These are phyloP conservation scores for Rattus rattus DNA, from an alignment of 2,113 vertebrate genomes.

Conservation along the genomic window DNA sequence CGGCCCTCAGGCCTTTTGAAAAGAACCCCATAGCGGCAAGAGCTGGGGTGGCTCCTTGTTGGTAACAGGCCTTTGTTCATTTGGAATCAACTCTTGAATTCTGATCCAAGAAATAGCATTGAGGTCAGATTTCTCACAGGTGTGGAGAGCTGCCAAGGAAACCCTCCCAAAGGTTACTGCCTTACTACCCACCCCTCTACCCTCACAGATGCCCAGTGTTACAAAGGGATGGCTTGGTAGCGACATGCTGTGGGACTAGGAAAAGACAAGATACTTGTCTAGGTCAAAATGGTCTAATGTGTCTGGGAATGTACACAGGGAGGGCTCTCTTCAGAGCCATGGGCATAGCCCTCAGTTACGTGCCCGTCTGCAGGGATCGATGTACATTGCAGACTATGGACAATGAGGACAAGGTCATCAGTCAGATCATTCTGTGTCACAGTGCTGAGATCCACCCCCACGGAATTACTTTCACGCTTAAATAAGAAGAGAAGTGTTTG, in stretches of 20 bases:
- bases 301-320: not conserved
- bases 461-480: not conserved
- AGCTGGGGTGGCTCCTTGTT: not conserved
- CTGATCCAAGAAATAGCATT: not conserved
- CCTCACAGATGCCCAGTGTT: not conserved
- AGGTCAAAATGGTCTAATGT: not conserved
- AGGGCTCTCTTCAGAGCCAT: not conserved
- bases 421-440: not conserved
- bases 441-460: not conserved
- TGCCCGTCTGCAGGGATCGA: too few relatives aligned
- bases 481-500: not conserved
- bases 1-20: not conserved
- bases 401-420: not conserved
- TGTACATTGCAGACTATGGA: not conserved
- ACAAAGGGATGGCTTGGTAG: not conserved
- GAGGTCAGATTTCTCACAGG: not conserved
- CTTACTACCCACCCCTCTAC: accelerated
- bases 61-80: not conserved
- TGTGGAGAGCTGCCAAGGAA: not conserved
- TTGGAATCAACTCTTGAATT: not conserved
- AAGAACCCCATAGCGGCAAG: not conserved
- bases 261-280: not conserved
- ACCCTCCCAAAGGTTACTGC: not conserved
- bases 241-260: accelerated
- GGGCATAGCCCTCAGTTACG: accelerated